These are phyloP conservation scores for Sesamia inferens DNA, from an alignment of 2,888 invertebrate genomes.

Conservation along the genomic window DNA sequence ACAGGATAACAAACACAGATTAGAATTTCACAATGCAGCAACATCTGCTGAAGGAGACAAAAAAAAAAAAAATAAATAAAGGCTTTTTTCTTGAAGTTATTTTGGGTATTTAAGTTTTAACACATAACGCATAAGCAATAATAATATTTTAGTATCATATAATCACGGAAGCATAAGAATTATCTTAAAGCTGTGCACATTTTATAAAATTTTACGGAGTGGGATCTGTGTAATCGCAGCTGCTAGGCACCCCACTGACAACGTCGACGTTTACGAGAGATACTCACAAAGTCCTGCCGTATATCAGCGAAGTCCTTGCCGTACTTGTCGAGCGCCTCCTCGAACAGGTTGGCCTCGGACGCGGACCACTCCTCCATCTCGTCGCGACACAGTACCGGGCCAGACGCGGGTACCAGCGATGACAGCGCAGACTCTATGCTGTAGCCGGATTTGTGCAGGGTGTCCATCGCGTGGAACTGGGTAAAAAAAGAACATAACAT, in stretches of 20 bases:
- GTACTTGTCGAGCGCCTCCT: conserved; percentile 99
- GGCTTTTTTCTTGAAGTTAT: not conserved
- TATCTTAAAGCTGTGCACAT: not conserved
- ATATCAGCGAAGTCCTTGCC: conserved; percentile 99
- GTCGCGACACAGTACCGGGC: conserved; percentile 98
- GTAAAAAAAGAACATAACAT: not conserved
- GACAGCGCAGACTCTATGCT: conserved; percentile 97
- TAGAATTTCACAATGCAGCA: too few relatives aligned
- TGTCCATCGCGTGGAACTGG: conserved; percentile 99
- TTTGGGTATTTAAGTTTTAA: not conserved
- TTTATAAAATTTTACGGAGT: too few relatives aligned
- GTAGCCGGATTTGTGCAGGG: conserved; percentile 97
- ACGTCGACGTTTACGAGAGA: too few relatives aligned
- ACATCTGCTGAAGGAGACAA: too few relatives aligned
- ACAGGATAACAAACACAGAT: too few relatives aligned
- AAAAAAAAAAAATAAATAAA: too few relatives aligned
- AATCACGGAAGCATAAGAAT: not conserved
- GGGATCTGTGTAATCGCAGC: too few relatives aligned
- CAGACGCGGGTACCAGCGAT: conserved; percentile 97
- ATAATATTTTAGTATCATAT: not conserved
- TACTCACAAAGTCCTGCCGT: conserved; percentile 98
- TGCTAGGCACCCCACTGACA: too few relatives aligned
- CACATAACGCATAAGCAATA: not conserved
- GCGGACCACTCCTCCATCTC: conserved; percentile 99
- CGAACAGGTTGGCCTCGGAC: conserved; percentile 99